These are phyloP conservation scores for Lophochroa leadbeateri DNA, from an alignment of 2,113 vertebrate genomes.

Conservation along the genomic window DNA sequence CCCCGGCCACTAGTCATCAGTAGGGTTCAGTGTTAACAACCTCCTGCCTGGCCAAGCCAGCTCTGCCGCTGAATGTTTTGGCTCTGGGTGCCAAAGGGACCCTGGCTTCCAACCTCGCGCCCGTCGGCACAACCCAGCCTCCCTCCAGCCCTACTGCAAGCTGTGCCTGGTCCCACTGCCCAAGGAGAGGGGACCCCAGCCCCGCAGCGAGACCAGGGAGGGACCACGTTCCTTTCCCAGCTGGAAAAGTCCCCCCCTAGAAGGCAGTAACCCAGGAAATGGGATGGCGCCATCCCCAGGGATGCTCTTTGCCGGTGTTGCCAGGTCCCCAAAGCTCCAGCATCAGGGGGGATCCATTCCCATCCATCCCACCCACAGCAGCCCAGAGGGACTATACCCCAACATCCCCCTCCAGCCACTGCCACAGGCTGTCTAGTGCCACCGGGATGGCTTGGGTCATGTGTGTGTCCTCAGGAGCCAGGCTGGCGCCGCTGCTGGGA, in stretches of 20 bases:
- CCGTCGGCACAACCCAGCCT: background rate
- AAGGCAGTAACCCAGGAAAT: background rate
- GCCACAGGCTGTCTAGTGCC: background rate
- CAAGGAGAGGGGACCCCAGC: background rate
- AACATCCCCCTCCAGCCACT: background rate
- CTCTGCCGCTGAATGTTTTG: rapidly evolving
- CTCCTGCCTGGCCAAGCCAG: background rate
- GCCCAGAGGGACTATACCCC: background rate
- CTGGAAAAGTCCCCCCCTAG: background rate
- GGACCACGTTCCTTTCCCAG: background rate
- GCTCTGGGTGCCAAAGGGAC: background rate
- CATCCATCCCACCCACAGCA: background rate
- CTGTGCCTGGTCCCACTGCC: background rate
- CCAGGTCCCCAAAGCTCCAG: background rate
- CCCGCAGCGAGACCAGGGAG: rapidly evolving
- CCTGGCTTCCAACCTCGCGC: background rate
- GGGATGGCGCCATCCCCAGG: background rate
- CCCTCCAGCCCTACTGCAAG: background rate
- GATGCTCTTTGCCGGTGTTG: background rate
- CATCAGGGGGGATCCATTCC: background rate
- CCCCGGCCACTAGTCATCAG: background rate
- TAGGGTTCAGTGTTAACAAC: background rate
- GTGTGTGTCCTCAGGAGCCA: background rate
- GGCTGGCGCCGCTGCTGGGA: background rate
- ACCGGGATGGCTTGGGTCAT: background rate